Evolutionary conservation across 2,888 invertebrate species (phyloP).

Genomic region (Zhuqinia jingwanae): DNA sequence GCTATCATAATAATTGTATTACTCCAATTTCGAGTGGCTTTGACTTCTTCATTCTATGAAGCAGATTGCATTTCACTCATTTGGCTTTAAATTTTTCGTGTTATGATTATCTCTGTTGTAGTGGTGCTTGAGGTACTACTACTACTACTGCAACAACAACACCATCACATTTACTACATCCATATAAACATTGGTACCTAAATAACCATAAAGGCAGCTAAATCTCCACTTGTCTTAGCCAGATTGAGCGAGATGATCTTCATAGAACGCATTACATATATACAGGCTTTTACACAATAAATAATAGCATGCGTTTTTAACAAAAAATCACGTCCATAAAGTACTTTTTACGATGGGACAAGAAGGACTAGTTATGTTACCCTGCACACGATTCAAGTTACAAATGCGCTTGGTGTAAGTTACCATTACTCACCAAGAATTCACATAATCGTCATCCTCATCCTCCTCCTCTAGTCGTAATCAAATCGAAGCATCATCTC

Average conservation of each 20-base stretch:
- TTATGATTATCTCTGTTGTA: too few species aligned
- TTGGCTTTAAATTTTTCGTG: background rate
- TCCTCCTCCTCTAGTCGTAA: constrained; percentile 41
- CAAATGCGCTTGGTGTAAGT: constrained; percentile 9
- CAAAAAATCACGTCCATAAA: constrained; percentile 21
- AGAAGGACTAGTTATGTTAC: background rate
- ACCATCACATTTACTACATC: too few species aligned
- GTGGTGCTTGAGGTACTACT: too few species aligned
- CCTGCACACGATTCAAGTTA: too few species aligned
- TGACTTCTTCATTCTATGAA: constrained; percentile 12
- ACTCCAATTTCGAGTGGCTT: constrained; percentile 47
- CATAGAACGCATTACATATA: too few species aligned
- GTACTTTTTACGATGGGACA: constrained; percentile 8
- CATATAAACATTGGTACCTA: background rate
- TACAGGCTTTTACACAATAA: too few species aligned
- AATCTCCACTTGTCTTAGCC: too few species aligned
- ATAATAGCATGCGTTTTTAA: too few species aligned
- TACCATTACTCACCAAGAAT: constrained; percentile 62
- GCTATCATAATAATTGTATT: constrained; percentile 8
- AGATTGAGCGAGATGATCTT: too few species aligned
- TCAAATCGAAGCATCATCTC: constrained; percentile 8
- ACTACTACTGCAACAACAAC: too few species aligned
- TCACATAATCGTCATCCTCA: constrained; percentile 26
- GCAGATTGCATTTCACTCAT: background rate
- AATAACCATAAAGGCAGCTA: background rate